phyloP scores from a whole-genome alignment of 2,113 vertebrate genomes.

The Thalassoma bifasciatum region DNA sequence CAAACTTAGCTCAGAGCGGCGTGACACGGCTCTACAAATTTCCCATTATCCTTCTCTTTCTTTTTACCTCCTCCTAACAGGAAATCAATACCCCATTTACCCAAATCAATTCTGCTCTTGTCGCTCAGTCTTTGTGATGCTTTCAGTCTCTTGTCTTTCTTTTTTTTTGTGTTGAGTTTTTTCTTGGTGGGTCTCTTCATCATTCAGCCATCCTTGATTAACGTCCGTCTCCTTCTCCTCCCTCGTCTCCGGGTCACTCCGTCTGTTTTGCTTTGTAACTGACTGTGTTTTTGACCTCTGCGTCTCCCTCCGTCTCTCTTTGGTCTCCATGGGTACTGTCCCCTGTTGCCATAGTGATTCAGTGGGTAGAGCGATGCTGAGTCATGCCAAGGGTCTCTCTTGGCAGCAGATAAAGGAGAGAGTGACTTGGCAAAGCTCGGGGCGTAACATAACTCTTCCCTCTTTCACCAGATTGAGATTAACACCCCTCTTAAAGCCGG shows the following conservation, averaged over 20 bases:
- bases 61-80: slow-evolving; percentile 1
- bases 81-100: slow-evolving; percentile 22
- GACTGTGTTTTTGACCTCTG: slow-evolving; percentile 37
- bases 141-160: not conserved
- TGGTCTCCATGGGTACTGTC: slow-evolving; percentile 62
- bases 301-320: slow-evolving; percentile 27
- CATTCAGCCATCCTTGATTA: not conserved
- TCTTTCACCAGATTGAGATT: not conserved
- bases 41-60: not conserved
- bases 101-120: too few species aligned
- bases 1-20: not conserved
- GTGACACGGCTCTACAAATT: not conserved
- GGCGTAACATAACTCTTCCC: not conserved
- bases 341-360: slow-evolving; percentile 58
- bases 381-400: slow-evolving; percentile 55
- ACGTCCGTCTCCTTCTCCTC: not conserved
- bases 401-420: slow-evolving; percentile 20
- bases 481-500: not conserved
- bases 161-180: not conserved
- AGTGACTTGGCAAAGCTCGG: slow-evolving; percentile 7
- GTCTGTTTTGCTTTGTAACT: slow-evolving; percentile 13
- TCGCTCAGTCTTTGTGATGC: too few species aligned
- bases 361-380: slow-evolving; percentile 60
- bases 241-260: not conserved
- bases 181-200: not conserved